A percentile compares a stretch with the other conserved stretches of the same genome.
These are phyloP conservation scores for Mustela lutreola DNA, from an alignment of 2,113 vertebrate species.

Conservation along the genomic window DNA sequence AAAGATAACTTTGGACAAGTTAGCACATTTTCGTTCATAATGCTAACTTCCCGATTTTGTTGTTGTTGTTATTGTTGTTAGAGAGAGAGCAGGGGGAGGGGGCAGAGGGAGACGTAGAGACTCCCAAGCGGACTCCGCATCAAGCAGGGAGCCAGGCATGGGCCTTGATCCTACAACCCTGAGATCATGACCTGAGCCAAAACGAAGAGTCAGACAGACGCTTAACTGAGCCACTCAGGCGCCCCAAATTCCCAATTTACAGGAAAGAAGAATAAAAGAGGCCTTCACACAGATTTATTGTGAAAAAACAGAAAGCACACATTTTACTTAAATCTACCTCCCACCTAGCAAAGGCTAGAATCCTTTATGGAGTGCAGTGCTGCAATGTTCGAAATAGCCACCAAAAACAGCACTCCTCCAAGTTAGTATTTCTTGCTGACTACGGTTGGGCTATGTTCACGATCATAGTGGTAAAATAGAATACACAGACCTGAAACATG, in stretches of 20 bases:
- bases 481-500: background rate
- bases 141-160: background rate
- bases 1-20: background rate
- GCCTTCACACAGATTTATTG: background rate
- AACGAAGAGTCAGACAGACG: background rate
- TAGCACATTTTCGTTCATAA: background rate
- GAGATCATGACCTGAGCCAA: background rate
- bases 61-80: background rate
- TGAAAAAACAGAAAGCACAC: background rate
- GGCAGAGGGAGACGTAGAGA: background rate
- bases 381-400: background rate
- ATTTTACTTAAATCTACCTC: slow-evolving; percentile 1
- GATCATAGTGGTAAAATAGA: background rate
- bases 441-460: background rate
- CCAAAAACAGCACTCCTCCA: background rate
- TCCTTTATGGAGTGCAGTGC: background rate
- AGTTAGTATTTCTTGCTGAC: background rate
- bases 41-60: background rate
- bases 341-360: background rate
- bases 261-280: slow-evolving; percentile 22
- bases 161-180: background rate
- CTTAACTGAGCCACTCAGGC: background rate
- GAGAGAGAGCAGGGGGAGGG: background rate
- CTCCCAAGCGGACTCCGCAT: background rate
- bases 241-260: background rate